A percentile compares a stretch with the other conserved stretches of the same genome.
These are phyloP conservation scores for Spodoptera frugiperda DNA, from an alignment of 1,140 invertebrate species.

Conservation along the genomic window DNA sequence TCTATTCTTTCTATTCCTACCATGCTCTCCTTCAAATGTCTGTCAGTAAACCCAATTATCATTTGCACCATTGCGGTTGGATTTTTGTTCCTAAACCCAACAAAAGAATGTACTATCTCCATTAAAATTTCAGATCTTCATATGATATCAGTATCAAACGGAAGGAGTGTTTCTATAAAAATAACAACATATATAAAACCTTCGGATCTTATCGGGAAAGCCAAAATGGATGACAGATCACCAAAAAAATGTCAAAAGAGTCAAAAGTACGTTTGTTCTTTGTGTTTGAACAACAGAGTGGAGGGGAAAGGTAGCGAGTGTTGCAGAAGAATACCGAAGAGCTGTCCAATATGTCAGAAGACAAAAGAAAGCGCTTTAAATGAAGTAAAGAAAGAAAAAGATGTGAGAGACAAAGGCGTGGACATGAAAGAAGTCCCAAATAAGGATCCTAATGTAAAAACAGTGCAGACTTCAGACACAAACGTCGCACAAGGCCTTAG, in stretches of 20 bases:
- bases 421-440: too few relatives aligned
- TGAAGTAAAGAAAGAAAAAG: slow-evolving; percentile 39
- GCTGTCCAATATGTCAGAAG: slow-evolving; percentile 65
- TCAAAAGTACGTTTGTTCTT: slow-evolving; percentile 4
- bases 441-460: slow-evolving; percentile 48
- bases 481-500: slow-evolving; percentile 67
- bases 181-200: slow-evolving; percentile 63
- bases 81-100: too few relatives aligned
- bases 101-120: too few relatives aligned
- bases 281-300: slow-evolving; percentile 16
- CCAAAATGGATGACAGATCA: slow-evolving; percentile 10
- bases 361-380: slow-evolving; percentile 40
- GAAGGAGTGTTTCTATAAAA: slow-evolving; percentile 64
- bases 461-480: slow-evolving; percentile 63
- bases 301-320: not conserved
- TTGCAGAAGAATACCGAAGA: slow-evolving; percentile 56
- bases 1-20: too few relatives aligned
- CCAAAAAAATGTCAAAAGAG: not conserved
- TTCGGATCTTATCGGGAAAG: too few relatives aligned
- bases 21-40: too few relatives aligned
- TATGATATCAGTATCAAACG: slow-evolving; percentile 62
- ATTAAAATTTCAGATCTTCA: slow-evolving; percentile 54
- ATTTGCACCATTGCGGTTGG: too few relatives aligned
- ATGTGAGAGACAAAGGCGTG: not conserved
- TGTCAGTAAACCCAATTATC: too few relatives aligned